Base-by-base conservation (phyloP, 53 echinoderm and acorn worm species). In the Glandiceps talaboti region DNA sequence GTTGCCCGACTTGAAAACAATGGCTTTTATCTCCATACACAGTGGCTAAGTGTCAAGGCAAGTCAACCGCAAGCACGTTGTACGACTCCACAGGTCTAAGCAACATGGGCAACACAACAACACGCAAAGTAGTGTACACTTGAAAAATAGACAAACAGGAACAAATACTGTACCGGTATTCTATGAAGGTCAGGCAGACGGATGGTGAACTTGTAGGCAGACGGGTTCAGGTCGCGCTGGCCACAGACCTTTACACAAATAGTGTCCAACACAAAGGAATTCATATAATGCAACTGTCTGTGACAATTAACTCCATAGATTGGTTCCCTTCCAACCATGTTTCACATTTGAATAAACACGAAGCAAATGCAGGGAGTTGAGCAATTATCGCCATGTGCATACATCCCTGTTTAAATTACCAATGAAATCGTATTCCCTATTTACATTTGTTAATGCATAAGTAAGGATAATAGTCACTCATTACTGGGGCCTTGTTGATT, bases 271-370 rank as follows among this genome's bases (percentile, higher is more conserved):
- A 45, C 64, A 45, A 45, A 45, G 64, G 64, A 45, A 45, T 45
- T 45, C 64, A 45, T 45, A 45, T 45, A 45, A 45, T 45, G 64
- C 64, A 45, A 77, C 77, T 29, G 30, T 28, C 77, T 30, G 28
- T 29, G 77, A 77, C 28, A 77, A 25, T 30, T 31, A 28, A 29
- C 30, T 25, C 26, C 79, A 33, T 32, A 79, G 32, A 79, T 79
- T 32, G 79, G 79, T 33, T 26, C 26, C 32, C n/a, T 77, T 28
- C 25, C 26, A 90, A 85, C 78, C 85, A 82, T 87, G 85, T 87
- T 90, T 87, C 87, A 87, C 85, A 87, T 90, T 85, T 82, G 90
- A 90, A 86, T 86, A 86, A 86, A 86, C 90, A 82, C 76, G 84
- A 81, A 73, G 31, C 79, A 77, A 82, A 87, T 90, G 83, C 85